phyloP scores from a whole-genome alignment of 2,113 vertebrate species.

The Hydrochoerus hydrochaeris region DNA sequence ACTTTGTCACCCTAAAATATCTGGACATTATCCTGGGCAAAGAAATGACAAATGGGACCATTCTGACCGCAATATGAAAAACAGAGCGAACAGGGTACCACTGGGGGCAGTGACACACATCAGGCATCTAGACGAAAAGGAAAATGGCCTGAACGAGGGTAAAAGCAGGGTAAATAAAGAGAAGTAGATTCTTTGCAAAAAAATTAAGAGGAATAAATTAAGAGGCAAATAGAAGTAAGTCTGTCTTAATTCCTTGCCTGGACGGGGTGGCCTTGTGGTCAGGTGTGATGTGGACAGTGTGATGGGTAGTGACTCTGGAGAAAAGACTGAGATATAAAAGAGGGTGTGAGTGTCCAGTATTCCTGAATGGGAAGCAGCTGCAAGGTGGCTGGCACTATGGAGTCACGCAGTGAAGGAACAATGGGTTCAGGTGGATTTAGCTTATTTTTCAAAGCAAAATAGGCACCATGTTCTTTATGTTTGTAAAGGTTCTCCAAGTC shows the following conservation, averaged over 20 bases:
- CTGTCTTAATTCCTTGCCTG: background rate
- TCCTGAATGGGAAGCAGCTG: background rate
- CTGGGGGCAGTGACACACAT: background rate
- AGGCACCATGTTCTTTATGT: background rate
- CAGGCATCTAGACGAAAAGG: background rate
- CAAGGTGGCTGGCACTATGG: background rate
- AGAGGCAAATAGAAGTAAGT: background rate
- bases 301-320: background rate
- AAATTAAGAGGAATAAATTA: background rate
- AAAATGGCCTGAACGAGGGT: background rate
- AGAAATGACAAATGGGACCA: background rate
- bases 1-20: background rate
- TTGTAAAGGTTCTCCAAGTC: background rate
- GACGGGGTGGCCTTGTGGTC: background rate
- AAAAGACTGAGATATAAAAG: background rate
- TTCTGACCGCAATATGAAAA: background rate
- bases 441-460: background rate
- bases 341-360: background rate
- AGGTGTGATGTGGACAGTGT: background rate
- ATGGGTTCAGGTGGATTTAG: background rate
- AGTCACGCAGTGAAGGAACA: background rate
- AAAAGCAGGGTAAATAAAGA: background rate
- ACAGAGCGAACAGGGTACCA: background rate
- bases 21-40: constrained; percentile 11
- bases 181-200: background rate